A percentile compares a stretch with the other conserved stretches of the same genome.
Evolutionary conservation across 2,888 invertebrate genomes (phyloP).

Genomic region (Branchinecta sandiegonensis): DNA sequence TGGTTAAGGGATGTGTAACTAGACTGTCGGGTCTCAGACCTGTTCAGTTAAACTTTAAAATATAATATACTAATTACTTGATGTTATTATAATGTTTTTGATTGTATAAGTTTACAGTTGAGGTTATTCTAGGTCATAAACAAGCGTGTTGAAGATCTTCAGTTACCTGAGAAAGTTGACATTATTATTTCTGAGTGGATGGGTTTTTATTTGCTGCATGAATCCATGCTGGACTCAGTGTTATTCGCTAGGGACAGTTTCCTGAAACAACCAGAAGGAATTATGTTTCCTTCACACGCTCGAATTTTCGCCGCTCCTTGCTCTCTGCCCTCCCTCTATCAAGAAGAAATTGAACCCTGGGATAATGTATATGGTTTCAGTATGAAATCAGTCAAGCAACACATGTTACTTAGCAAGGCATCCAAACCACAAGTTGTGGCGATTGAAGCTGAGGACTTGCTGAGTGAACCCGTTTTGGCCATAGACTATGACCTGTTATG

Average conservation of each 20-base stretch:
- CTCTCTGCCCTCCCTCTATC: conserved; percentile 32
- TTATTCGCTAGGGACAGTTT: conserved; percentile 64
- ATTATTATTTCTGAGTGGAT: conserved; percentile 94
- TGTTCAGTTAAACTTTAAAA: no score
- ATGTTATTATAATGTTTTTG: no score
- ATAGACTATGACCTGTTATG: conserved; percentile 53
- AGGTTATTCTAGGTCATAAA: conserved; percentile 47
- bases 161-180: conserved; percentile 57
- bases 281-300: conserved; percentile 59
- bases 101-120: no score
- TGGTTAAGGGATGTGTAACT: no score
- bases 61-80: no score
- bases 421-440: conserved; percentile 50
- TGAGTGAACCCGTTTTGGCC: conserved; percentile 49
- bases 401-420: conserved; percentile 46
- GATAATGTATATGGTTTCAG: conserved; percentile 57
- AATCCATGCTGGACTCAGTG: conserved; percentile 87
- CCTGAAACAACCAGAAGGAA: conserved; percentile 49
- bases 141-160: conserved; percentile 58
- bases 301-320: conserved; percentile 49
- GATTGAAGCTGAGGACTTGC: conserved; percentile 40
- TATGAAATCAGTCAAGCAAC: conserved; percentile 47
- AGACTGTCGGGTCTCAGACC: no score
- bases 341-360: conserved; percentile 49
- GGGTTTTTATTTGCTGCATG: conserved; percentile 89